Conservation (phyloP, 2,888 invertebrate genomes). For the Capitulum mitella region DNA sequence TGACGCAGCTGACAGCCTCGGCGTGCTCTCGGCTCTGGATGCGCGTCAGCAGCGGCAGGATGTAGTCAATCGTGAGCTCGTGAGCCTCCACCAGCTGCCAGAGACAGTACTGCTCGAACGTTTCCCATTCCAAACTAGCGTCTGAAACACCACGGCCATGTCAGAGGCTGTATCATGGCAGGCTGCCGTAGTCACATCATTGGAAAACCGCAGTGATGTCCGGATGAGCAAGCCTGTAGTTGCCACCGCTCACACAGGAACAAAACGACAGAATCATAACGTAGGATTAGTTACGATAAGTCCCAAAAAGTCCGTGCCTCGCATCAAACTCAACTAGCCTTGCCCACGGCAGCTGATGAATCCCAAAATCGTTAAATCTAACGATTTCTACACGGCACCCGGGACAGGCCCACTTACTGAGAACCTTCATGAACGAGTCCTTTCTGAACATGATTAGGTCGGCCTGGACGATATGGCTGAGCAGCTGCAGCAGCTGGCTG, state of each 20-base stretch:
- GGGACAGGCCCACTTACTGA: slow-evolving; percentile 37
- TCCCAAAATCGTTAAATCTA: no score
- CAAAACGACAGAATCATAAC: no score
- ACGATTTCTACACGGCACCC: no score
- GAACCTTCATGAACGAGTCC: slow-evolving; percentile 39
- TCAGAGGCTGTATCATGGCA: no score
- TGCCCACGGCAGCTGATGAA: no score
- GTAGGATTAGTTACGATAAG: no score
- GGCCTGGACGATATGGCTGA: slow-evolving; percentile 84
- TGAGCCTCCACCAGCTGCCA: slow-evolving; percentile 95
- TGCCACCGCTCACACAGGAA: no score
- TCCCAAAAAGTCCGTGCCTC: no score
- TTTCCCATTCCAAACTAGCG: slow-evolving; percentile 88
- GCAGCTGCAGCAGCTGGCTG: slow-evolving; percentile 77
- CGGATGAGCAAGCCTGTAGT: no score
- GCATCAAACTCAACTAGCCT: no score
- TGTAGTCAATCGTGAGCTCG: slow-evolving; percentile 83
- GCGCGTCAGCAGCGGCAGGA: slow-evolving; percentile 71
- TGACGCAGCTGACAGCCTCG: slow-evolving; percentile 83
- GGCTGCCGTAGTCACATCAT: no score
- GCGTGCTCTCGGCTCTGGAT: slow-evolving; percentile 76
- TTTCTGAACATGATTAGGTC: slow-evolving; percentile 53
- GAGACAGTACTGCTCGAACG: slow-evolving; percentile 91
- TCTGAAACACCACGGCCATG: slow-evolving; percentile 47
- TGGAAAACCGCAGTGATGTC: no score